Base-by-base conservation (phyloP, 64 coral and sea anemone species). In the Pocillopora damicornis region DNA sequence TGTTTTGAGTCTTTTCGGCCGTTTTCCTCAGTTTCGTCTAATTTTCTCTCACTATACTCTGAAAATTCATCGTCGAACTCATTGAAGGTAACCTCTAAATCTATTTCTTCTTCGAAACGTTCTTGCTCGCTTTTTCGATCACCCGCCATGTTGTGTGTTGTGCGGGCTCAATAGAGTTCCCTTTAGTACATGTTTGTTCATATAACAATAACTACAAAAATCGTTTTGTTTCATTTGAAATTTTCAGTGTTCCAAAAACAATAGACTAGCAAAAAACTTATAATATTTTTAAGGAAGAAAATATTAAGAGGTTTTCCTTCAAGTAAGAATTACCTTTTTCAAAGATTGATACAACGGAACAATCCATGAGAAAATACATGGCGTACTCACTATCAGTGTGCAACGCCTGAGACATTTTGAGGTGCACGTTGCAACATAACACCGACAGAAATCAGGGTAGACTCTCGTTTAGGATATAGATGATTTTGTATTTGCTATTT, bases 41-140 rank as follows among this genome's bases (percentile, higher is more conserved):
- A 13, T 22, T 63, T 25, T 0, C 20, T 18, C 37, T 73, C 11
- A n/a, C 37, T 57, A 14, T 1, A 51, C 15, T 85, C 37, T 5
- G 4, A 17, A 0, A 73, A 1, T 57, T 85, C 81, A 72, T 85
- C 81, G 13, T 85, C 81, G 58, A 85, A 85, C 66, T 85, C 81
- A n/a, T 85, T 85, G 38, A 58, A 73, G 57, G 64, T 18, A 85
- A 85, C 81, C 12, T 72, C 81, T n/a, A 85, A 72, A 23, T 71
- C 63, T 23, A 85, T 56, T 34, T 79, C 77, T 59, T 56, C 77
- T 60, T 79, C 77, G 11, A 59, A 79, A n/a, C 81, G 61, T 85
- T 85, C 64, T 22, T 13, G 25, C 18, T 22, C 63, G 13, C 81
- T 35, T 85, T 72, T 65, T 22, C 5, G 25, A 63, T 22, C 63